Evolutionary conservation across 2,888 invertebrate genomes (phyloP).

Genomic region (Spilosoma lubricipeda): DNA sequence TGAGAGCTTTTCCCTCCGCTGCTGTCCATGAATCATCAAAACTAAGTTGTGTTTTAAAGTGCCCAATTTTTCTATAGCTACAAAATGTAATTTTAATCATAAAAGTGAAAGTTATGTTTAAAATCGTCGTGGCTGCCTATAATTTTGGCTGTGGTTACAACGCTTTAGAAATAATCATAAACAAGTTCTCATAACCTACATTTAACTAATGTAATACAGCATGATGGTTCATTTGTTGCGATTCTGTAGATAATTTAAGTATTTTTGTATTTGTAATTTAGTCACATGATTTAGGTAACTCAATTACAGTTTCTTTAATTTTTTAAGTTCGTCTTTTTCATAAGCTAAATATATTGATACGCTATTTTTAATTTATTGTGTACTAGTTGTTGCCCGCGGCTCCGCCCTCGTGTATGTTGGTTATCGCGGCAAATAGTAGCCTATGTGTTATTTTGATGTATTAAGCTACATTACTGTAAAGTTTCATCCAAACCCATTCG

Average conservation of each 20-base stretch:
- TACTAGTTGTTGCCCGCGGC: too few species aligned
- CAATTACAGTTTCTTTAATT: constrained; percentile 15
- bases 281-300: constrained; percentile 26
- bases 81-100: constrained; percentile 25
- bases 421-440: too few species aligned
- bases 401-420: too few species aligned
- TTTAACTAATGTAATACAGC: constrained; percentile 35
- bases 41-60: background rate
- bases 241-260: constrained; percentile 16
- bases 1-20: background rate
- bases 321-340: too few species aligned
- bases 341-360: background rate
- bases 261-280: constrained; percentile 27
- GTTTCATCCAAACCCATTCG: too few species aligned
- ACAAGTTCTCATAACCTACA: constrained; percentile 45
- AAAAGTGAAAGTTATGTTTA: constrained; percentile 47
- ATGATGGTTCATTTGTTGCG: constrained; percentile 21
- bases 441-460: too few species aligned
- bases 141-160: constrained; percentile 35
- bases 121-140: constrained; percentile 34
- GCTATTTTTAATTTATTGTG: too few species aligned
- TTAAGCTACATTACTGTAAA: too few species aligned
- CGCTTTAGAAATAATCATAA: constrained; percentile 33
- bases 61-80: background rate
- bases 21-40: background rate